Percentiles rank a stretch among this genome's conserved stretches.
Conservation (phyloP, 2,888 invertebrate species). For the Idaea dimidiata region DNA sequence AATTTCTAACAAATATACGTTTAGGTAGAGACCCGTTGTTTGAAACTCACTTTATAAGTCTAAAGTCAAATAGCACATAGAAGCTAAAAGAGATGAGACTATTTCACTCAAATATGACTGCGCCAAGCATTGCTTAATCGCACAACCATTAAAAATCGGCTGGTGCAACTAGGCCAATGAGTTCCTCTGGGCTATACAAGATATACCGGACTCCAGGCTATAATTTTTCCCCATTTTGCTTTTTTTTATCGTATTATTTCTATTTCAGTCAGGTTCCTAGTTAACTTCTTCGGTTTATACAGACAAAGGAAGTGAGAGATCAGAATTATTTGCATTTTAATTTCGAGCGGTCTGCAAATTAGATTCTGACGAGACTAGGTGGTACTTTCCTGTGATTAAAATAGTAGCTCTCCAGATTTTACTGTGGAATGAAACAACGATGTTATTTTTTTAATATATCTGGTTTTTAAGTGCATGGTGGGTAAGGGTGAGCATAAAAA, state of each 20-base stretch:
- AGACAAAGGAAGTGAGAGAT: constrained; percentile 1
- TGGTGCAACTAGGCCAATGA: no score
- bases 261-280: neutral
- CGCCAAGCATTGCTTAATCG: no score
- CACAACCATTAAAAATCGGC: no score
- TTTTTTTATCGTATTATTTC: neutral
- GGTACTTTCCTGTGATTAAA: neutral
- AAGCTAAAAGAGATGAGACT: no score
- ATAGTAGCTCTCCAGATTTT: neutral
- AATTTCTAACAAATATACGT: no score
- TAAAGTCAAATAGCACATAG: no score
- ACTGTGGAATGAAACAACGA: neutral
- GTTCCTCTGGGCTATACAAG: no score
- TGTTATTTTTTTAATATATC: neutral
- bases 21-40: no score
- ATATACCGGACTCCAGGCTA: no score
- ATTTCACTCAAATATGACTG: no score
- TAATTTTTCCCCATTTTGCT: neutral
- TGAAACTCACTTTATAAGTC: no score
- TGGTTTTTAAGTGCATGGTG: neutral
- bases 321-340: constrained; percentile 18
- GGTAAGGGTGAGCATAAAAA: neutral
- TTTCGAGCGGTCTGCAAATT: constrained; percentile 2
- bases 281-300: neutral
- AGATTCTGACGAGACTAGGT: neutral